A percentile compares a stretch with the other conserved stretches of the same genome.
These are phyloP conservation scores for Phocoena sinus DNA, from an alignment of 2,113 vertebrate genomes.

Conservation along the genomic window DNA sequence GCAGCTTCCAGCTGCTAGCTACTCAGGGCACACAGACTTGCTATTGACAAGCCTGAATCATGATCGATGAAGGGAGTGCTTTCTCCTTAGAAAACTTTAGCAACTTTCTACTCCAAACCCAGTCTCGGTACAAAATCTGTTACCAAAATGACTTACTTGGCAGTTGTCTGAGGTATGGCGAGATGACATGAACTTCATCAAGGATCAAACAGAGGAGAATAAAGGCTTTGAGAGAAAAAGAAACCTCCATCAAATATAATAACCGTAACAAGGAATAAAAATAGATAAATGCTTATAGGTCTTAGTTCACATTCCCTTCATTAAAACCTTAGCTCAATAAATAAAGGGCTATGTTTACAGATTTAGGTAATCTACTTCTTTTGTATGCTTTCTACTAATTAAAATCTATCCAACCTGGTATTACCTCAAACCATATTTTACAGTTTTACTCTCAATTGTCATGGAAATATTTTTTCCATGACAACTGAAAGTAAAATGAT, in stretches of 20 bases:
- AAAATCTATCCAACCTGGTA: conserved; percentile 18
- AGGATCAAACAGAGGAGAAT: neutral
- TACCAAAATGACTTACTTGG: neutral
- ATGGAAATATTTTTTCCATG: neutral
- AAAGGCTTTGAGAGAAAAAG: neutral
- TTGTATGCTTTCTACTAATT: conserved; percentile 17
- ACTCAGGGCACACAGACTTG: neutral
- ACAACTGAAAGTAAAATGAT: neutral
- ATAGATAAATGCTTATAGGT: neutral
- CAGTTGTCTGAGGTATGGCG: neutral
- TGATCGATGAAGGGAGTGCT: neutral
- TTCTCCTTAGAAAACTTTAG: neutral
- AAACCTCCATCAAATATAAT: neutral
- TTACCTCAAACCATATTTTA: conserved; percentile 25
- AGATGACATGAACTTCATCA: neutral
- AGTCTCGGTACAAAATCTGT: neutral
- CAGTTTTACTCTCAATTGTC: neutral
- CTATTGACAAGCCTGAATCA: neutral
- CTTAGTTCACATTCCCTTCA: neutral
- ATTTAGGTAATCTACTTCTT: neutral
- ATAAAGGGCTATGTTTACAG: neutral
- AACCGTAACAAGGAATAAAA: neutral
- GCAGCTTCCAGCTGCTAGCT: neutral
- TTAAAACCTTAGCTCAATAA: conserved; percentile 44
- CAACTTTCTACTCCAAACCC: neutral